phyloP scores from a whole-genome alignment of 2,113 vertebrate genomes.

The Notothenia coriiceps region DNA sequence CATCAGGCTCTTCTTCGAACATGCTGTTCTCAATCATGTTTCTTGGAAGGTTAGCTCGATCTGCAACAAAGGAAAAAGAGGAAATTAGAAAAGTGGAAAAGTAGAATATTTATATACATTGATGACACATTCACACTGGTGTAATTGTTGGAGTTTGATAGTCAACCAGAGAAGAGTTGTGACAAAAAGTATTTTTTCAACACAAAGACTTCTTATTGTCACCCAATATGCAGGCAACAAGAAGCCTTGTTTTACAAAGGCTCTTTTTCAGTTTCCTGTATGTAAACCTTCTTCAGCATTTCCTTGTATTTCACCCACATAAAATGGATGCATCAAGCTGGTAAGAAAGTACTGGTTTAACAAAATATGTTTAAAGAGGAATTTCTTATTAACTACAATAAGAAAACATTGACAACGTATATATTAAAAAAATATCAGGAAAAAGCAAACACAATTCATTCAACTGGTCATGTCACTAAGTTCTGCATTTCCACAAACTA shows the following conservation, averaged over 20 bases:
- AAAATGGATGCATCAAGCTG: neutral
- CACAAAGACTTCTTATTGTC: conserved; percentile 5
- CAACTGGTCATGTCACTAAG: conserved; percentile 9
- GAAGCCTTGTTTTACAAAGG: conserved; percentile 20
- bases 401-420: neutral
- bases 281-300: conserved; percentile 6
- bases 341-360: neutral
- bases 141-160: conserved; percentile 1
- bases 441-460: neutral
- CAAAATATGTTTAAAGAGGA: neutral
- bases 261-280: conserved; percentile 55
- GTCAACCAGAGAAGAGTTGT: neutral
- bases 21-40: conserved; percentile 99
- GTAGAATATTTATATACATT: neutral
- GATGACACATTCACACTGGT: neutral
- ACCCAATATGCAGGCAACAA: conserved; percentile 11
- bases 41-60: conserved; percentile 90
- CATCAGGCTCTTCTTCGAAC: conserved; percentile 98
- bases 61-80: conserved; percentile 79
- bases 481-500: conserved; percentile 20
- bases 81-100: conserved; percentile 18
- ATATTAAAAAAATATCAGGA: neutral
- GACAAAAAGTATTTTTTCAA: neutral
- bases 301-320: conserved; percentile 45
- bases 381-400: neutral